phyloP scores from a whole-genome alignment of 2,113 vertebrate species.

The Psittacus erithacus region DNA sequence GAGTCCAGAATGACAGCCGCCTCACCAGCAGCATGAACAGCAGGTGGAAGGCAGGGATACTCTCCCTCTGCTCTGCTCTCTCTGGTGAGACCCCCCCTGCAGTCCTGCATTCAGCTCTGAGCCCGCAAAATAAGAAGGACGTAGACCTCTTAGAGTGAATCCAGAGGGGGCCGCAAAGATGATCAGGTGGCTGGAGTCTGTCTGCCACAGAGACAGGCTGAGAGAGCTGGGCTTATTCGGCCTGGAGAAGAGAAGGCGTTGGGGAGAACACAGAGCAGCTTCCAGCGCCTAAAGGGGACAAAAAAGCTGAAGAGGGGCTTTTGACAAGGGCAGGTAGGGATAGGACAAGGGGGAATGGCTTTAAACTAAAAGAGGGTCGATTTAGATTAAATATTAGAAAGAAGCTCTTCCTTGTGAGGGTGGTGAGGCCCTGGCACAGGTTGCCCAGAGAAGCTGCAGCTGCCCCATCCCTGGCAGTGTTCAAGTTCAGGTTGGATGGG shows the following conservation, averaged over 20 bases:
- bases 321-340: background rate
- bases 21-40: background rate
- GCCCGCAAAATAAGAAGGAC: background rate
- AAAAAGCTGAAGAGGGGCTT: background rate
- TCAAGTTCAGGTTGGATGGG: background rate
- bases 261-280: background rate
- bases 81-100: background rate
- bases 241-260: background rate
- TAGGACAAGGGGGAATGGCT: background rate
- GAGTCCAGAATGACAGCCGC: background rate
- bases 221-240: background rate
- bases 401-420: background rate
- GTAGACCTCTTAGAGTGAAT: background rate
- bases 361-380: background rate
- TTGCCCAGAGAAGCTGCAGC: background rate
- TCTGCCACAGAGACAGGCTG: background rate
- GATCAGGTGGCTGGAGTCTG: background rate
- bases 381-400: background rate
- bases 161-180: background rate
- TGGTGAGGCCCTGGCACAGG: background rate
- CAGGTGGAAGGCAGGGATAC: background rate
- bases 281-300: background rate
- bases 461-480: background rate
- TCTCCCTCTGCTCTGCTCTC: background rate
- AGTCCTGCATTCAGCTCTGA: background rate